phyloP scores from a whole-genome alignment of 2,797 vertebrate genomes.

The Helarctos malayanus region DNA sequence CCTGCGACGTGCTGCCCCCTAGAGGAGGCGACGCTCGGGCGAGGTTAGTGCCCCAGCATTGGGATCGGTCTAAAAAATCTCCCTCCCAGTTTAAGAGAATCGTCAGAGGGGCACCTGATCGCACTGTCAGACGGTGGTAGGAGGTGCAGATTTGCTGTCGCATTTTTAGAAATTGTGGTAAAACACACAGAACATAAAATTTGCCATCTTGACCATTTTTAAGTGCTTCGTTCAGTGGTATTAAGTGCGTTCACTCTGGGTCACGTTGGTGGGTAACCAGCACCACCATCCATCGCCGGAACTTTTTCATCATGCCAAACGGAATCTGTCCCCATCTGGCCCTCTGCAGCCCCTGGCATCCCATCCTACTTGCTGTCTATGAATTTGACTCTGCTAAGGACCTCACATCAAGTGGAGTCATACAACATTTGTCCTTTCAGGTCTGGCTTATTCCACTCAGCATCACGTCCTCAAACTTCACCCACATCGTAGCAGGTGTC shows the following conservation, averaged over 20 bases:
- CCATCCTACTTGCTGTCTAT: not conserved
- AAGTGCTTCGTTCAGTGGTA: accelerated
- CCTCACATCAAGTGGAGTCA: not conserved
- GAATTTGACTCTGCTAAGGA: not conserved
- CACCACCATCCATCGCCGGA: not conserved
- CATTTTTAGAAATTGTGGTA: not conserved
- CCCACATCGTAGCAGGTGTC: not conserved
- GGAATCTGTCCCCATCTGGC: not conserved
- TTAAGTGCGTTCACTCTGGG: not conserved
- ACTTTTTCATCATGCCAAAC: not conserved
- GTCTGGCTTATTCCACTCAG: not conserved
- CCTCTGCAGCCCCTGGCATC: too few species aligned
- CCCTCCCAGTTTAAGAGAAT: not conserved
- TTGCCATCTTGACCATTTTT: not conserved
- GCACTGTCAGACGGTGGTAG: not conserved
- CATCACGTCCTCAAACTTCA: not conserved
- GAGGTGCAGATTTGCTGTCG: not conserved
- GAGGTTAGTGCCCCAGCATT: not conserved
- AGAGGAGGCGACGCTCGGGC: not conserved
- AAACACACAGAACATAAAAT: not conserved
- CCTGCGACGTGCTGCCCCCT: not conserved
- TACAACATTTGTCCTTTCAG: not conserved
- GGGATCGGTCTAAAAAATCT: accelerated
- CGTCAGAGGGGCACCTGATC: not conserved
- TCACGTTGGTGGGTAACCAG: accelerated